These are phyloP conservation scores for Sthenelais limicola DNA, from an alignment of 2,888 invertebrate genomes.

Conservation along the genomic window DNA sequence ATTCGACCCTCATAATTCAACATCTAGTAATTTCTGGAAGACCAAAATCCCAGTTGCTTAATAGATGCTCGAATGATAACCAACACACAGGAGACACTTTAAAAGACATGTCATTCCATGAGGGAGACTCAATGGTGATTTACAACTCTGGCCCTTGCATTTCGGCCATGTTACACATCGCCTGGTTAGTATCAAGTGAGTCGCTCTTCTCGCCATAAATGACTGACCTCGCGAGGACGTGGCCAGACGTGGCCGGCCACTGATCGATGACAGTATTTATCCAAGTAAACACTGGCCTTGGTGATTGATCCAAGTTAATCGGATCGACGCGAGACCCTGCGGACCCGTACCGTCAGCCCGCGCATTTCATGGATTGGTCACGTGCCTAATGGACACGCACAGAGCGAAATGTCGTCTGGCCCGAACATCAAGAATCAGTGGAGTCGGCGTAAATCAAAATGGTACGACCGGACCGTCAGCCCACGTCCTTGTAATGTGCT, in stretches of 20 bases:
- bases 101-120: no score
- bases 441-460: conserved; percentile 12
- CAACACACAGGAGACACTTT: no score
- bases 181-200: no score
- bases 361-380: conserved; percentile 36
- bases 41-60: no score
- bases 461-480: conserved; percentile 14
- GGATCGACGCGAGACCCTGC: conserved; percentile 3
- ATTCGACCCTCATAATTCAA: no score
- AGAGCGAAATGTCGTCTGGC: conserved; percentile 20
- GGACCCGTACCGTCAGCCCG: conserved; percentile 8
- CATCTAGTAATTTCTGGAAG: no score
- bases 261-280: conserved; percentile 33
- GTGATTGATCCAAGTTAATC: conserved; percentile 26
- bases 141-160: no score
- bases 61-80: no score
- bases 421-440: neutral
- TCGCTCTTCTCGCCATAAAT: no score
- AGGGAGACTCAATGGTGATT: no score
- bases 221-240: neutral
- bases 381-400: conserved; percentile 33
- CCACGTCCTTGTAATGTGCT: conserved; percentile 27
- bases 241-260: neutral
- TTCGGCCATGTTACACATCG: no score
- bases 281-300: conserved; percentile 3